Percentiles rank a stretch among this genome's conserved stretches.
Conservation (phyloP, 2,113 vertebrate species). For the Chlorodrepanis virens region DNA sequence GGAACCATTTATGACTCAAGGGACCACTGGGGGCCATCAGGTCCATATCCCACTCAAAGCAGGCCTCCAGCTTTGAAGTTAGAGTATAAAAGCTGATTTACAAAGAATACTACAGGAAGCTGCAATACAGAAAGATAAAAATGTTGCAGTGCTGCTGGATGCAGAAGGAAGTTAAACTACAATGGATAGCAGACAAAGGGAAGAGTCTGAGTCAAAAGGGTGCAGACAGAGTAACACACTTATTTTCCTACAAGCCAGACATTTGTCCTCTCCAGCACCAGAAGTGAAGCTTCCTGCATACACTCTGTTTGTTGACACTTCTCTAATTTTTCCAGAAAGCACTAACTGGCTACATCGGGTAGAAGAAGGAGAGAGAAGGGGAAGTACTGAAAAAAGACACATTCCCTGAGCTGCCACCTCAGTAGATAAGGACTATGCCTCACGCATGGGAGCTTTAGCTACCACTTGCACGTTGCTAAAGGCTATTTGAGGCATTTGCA, state of each 20-base stretch:
- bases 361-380: neutral
- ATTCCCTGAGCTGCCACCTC: neutral
- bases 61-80: neutral
- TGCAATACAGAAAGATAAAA: neutral
- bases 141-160: neutral
- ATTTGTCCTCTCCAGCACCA: neutral
- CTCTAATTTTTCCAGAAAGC: neutral
- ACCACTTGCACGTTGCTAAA: rapidly evolving
- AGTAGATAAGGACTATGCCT: neutral
- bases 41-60: neutral
- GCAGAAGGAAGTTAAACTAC: neutral
- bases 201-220: neutral
- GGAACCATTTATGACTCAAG: neutral
- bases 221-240: neutral
- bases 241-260: neutral
- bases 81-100: neutral
- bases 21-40: neutral
- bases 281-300: neutral
- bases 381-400: neutral
- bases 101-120: neutral
- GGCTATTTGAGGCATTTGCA: neutral
- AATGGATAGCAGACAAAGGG: neutral
- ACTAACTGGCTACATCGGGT: neutral
- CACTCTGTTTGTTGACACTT: neutral
- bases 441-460: neutral